Conservation (phyloP, 2,113 vertebrate species). For the Nerophis ophidion region DNA sequence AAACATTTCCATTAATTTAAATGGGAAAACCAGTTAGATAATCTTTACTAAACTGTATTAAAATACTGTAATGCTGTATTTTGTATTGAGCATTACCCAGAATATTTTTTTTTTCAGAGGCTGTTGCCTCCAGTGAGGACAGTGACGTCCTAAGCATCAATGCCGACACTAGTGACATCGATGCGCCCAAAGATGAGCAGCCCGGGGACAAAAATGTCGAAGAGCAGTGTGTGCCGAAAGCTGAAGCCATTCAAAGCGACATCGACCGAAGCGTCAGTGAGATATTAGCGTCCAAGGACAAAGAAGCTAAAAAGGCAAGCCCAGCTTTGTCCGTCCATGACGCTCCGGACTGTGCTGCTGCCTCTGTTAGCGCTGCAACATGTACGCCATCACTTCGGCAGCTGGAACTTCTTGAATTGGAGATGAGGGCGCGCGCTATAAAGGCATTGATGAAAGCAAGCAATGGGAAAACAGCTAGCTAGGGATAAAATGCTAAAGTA, state of each 20-base stretch:
- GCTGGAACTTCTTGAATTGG: slow-evolving; percentile 90
- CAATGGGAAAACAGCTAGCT: slow-evolving; percentile 47
- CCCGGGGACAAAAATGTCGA: slow-evolving; percentile 35
- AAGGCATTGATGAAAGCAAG: slow-evolving; percentile 97
- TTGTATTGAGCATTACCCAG: not conserved
- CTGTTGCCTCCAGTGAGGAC: slow-evolving; percentile 79
- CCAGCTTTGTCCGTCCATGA: slow-evolving; percentile 12
- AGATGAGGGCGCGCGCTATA: slow-evolving; percentile 96
- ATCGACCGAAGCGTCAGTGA: slow-evolving; percentile 94
- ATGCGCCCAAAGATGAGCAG: slow-evolving; percentile 82
- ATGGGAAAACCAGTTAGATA: no score
- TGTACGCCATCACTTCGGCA: slow-evolving; percentile 88
- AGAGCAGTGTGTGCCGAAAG: not conserved
- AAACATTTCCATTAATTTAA: no score
- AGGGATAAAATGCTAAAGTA: not conserved
- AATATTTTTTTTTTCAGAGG: slow-evolving; percentile 66
- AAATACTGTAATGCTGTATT: no score
- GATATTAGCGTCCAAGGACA: slow-evolving; percentile 74
- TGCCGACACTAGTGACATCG: slow-evolving; percentile 96
- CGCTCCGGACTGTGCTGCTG: slow-evolving; percentile 16
- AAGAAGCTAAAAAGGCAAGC: slow-evolving; percentile 49
- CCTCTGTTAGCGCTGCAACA: slow-evolving; percentile 18
- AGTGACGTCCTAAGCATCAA: slow-evolving; percentile 96
- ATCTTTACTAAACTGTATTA: no score
- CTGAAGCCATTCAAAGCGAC: slow-evolving; percentile 85